phyloP scores from a whole-genome alignment of 1,140 invertebrate species.

The Drosophila busckii region DNA sequence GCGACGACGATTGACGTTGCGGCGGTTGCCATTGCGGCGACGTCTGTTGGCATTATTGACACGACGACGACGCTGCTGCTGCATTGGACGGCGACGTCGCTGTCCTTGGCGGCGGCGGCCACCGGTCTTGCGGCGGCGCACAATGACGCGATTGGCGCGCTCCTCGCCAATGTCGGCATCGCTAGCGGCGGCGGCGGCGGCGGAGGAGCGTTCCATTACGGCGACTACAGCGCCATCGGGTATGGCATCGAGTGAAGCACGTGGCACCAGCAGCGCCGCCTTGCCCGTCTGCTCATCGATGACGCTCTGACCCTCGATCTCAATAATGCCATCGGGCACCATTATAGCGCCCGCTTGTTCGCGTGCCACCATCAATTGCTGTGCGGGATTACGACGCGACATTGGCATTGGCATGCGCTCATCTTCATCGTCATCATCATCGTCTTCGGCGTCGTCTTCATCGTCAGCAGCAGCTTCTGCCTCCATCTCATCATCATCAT shows the following conservation, averaged over 20 bases:
- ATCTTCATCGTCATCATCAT: constrained; percentile 23
- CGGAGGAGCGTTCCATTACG: constrained; percentile 60
- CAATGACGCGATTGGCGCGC: constrained; percentile 69
- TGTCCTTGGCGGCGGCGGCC: constrained; percentile 47
- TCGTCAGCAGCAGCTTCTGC: constrained; percentile 5
- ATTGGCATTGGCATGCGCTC: constrained; percentile 34
- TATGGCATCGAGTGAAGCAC: constrained; percentile 66
- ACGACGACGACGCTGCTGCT: constrained; percentile 46
- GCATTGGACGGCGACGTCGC: constrained; percentile 24
- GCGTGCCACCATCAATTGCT: constrained; percentile 67
- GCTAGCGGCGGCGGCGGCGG: background rate
- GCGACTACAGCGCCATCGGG: constrained; percentile 72
- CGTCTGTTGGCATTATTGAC: constrained; percentile 16
- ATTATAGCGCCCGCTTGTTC: constrained; percentile 73
- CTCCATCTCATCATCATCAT: constrained; percentile 33
- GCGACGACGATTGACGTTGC: constrained; percentile 5
- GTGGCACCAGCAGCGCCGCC: constrained; percentile 62
- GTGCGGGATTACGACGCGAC: too few species aligned
- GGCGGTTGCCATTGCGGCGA: constrained; percentile 4
- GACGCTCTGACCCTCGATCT: constrained; percentile 73
- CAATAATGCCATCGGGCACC: constrained; percentile 72
- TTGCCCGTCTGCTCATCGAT: constrained; percentile 74
- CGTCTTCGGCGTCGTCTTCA: constrained; percentile 26
- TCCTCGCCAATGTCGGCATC: constrained; percentile 46
- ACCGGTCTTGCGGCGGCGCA: constrained; percentile 59